Evolutionary conservation across 2,888 invertebrate genomes (phyloP).

Genomic region (Tetropium fuscum): DNA sequence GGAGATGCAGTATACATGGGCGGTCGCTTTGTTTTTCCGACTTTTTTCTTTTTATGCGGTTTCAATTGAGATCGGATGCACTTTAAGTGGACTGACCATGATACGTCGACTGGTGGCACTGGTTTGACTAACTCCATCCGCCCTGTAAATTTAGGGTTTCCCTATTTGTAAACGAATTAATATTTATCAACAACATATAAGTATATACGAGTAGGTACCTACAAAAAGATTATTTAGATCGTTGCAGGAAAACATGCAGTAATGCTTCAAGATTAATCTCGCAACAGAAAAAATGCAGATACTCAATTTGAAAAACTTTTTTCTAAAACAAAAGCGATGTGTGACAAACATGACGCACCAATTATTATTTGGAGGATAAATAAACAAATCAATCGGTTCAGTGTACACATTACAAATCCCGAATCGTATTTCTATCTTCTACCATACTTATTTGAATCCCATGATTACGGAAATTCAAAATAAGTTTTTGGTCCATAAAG

Average conservation of each 20-base stretch:
- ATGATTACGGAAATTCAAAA: conserved; percentile 7
- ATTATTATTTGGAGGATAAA: background rate
- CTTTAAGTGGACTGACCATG: too few relatives aligned
- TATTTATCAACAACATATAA: background rate
- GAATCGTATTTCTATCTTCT: conserved; percentile 6
- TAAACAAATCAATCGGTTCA: background rate
- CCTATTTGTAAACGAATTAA: background rate
- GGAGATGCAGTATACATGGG: too few relatives aligned
- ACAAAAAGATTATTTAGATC: conserved; percentile 2
- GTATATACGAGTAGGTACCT: background rate
- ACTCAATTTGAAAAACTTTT: background rate
- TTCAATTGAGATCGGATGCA: too few relatives aligned
- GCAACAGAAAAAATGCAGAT: background rate
- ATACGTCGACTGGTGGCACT: background rate
- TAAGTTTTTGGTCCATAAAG: conserved; percentile 4
- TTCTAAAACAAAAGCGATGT: background rate
- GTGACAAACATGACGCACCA: background rate
- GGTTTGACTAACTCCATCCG: background rate
- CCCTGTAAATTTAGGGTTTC: background rate
- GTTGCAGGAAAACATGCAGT: background rate
- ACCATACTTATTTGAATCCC: background rate
- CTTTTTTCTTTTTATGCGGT: too few relatives aligned
- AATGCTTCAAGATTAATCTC: background rate
- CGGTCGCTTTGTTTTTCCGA: too few relatives aligned
- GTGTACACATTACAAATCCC: background rate